Evolutionary conservation across 1,140 invertebrate genomes (phyloP).

Genomic region (Pachypeltis micranthus): DNA sequence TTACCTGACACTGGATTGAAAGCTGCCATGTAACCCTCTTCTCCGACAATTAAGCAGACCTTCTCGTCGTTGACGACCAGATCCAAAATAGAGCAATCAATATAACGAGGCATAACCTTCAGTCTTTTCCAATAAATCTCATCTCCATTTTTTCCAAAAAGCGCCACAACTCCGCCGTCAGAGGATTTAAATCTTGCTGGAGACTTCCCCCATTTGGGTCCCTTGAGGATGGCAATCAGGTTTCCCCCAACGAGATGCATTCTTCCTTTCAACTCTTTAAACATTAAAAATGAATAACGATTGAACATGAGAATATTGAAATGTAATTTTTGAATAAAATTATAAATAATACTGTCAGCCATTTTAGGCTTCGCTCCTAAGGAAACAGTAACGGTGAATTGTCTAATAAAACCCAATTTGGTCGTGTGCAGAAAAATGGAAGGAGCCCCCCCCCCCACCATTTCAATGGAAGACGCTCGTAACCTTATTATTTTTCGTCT

Average conservation of each 20-base stretch:
- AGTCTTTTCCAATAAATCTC: constrained; percentile 52
- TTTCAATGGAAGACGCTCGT: no score
- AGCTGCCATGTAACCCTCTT: constrained; percentile 50
- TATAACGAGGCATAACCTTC: constrained; percentile 46
- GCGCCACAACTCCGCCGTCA: constrained; percentile 38
- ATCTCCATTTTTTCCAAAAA: constrained; percentile 48
- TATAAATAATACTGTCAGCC: neutral
- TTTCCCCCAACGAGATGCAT: constrained; percentile 57
- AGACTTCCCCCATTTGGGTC: constrained; percentile 36
- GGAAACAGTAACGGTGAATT: neutral
- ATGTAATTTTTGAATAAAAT: neutral
- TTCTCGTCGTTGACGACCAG: constrained; percentile 52
- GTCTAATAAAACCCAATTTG: neutral
- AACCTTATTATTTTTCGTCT: no score
- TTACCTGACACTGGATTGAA: constrained; percentile 53
- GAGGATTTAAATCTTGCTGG: constrained; percentile 31
- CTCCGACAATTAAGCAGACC: constrained; percentile 58
- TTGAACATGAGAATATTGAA: neutral
- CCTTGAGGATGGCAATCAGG: constrained; percentile 55
- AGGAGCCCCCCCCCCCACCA: no score
- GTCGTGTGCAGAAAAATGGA: neutral
- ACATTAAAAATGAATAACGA: constrained; percentile 21
- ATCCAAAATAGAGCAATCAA: constrained; percentile 58
- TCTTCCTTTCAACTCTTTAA: constrained; percentile 49
- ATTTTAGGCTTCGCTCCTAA: no score